Base-by-base conservation (phyloP, 2,113 vertebrate species). In the Astatotilapia flaviijosephi region DNA sequence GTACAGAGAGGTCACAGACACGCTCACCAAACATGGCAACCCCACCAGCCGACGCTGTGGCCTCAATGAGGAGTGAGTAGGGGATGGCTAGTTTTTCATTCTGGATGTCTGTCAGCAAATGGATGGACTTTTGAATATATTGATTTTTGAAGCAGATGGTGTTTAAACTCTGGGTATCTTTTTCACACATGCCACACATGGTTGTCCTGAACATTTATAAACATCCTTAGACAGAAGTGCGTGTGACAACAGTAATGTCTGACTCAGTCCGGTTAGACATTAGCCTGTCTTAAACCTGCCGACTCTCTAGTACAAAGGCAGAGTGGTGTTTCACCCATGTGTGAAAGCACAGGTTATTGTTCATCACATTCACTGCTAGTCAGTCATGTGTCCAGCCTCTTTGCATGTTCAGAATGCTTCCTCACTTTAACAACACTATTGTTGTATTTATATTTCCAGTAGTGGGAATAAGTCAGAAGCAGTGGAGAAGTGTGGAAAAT, bases 21-120 rank as follows among this genome's bases (percentile, higher is more conserved):
- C 97, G 15, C 96, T 99, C 94, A 98, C 97, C 86, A 97, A 97
- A 93, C 97, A 95, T 0, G 99, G 99, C 92, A 99, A 99, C 95
- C 97, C 98, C 93, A 99, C 99, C 94, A 98, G 97, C 94, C 97
- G 99, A 80, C 97, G 99, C 95, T 99, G 99, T 14, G 98, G 98
- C 94, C 97, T 99, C 93, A 99, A 99, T 0, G 98, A 99, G 1
- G 98, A 98, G 99, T 99, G 91, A 94, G 98, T 98, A 62, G 49
- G 51, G 12, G 9, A 83, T 15, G 9, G 17, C 6, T 12, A 5
- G 37, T 53, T 75, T 81, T 56, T 65, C 19, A 65, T 23, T 49
- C 26, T 17, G 45, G 70, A 12, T 49, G 45, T 31, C 23, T 77
- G 70, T 47, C 9, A 17, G 14, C 40, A 45, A 17, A 73, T 17